Conservation (phyloP, 2,888 invertebrate genomes). For the Lasioglossum oenotherae region DNA sequence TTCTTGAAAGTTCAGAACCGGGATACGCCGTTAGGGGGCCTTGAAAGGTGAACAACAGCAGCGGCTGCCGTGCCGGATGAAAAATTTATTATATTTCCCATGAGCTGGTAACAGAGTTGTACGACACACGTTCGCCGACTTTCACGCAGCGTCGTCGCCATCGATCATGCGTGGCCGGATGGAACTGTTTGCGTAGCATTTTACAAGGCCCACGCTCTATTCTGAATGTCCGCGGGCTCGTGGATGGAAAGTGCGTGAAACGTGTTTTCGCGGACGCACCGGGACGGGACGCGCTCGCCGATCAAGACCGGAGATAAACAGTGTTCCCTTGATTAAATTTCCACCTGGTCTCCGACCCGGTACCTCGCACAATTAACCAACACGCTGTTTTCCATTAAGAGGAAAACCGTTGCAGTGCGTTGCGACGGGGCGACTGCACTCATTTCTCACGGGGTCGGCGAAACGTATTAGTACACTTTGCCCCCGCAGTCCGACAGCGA, state of each 20-base stretch:
- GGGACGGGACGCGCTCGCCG: conserved; percentile 1
- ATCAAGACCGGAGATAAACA: conserved; percentile 11
- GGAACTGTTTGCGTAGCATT: conserved; percentile 54
- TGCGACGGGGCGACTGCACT: background rate
- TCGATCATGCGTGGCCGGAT: conserved; percentile 55
- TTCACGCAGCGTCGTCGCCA: conserved; percentile 60
- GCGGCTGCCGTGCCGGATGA: background rate
- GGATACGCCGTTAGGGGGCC: background rate
- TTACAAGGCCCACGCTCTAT: conserved; percentile 39
- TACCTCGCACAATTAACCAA: background rate
- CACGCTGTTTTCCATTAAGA: conserved; percentile 14
- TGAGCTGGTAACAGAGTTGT: conserved; percentile 45
- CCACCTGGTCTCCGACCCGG: conserved; percentile 26
- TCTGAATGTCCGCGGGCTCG: conserved; percentile 25
- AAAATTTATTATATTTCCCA: conserved; percentile 21
- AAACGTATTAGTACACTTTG: background rate
- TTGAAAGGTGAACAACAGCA: background rate
- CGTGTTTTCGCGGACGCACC: conserved; percentile 26
- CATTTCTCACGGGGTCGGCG: conserved; percentile 14
- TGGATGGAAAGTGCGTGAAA: conserved; percentile 58
- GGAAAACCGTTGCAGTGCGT: background rate
- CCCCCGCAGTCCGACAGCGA: background rate
- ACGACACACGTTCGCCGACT: conserved; percentile 52
- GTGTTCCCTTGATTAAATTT: conserved; percentile 19
- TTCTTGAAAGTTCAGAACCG: no score